These are phyloP conservation scores for Tetropium fuscum DNA, from an alignment of 2,888 invertebrate genomes.

Conservation along the genomic window DNA sequence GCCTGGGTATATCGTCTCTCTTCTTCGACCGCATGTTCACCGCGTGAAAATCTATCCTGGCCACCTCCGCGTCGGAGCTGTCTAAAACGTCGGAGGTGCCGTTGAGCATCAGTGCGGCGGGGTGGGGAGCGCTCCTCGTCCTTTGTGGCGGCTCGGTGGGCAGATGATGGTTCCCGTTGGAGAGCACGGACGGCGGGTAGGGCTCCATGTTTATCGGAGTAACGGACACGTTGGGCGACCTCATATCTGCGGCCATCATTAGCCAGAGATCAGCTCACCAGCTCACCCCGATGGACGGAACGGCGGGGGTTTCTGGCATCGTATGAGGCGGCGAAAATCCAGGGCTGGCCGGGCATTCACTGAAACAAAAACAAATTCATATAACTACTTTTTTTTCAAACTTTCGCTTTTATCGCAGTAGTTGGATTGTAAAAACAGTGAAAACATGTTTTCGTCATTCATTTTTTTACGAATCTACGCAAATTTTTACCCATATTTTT, in stretches of 20 bases:
- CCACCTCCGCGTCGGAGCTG: slow-evolving; percentile 84
- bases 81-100: slow-evolving; percentile 66
- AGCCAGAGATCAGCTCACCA: slow-evolving; percentile 62
- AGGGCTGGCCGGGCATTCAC: slow-evolving; percentile 39
- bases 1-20: slow-evolving; percentile 69
- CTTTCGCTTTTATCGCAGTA: too few species aligned
- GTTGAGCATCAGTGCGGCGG: slow-evolving; percentile 48
- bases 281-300: slow-evolving; percentile 54
- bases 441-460: too few species aligned
- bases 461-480: too few species aligned
- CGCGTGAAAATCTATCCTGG: slow-evolving; percentile 78
- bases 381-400: too few species aligned
- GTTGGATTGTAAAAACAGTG: too few species aligned
- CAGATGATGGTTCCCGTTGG: slow-evolving; percentile 34
- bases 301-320: slow-evolving; percentile 41
- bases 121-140: slow-evolving; percentile 49
- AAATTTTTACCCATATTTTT: too few species aligned
- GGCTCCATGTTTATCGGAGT: slow-evolving; percentile 80
- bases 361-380: slow-evolving; percentile 43
- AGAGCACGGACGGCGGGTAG: slow-evolving; percentile 41
- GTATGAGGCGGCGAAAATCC: slow-evolving; percentile 34
- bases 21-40: slow-evolving; percentile 62
- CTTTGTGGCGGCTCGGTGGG: slow-evolving; percentile 49
- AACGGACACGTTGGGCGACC: slow-evolving; percentile 77
- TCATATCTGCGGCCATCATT: slow-evolving; percentile 63